Conservation (phyloP, 2,113 vertebrate genomes). For the Scomber colias region DNA sequence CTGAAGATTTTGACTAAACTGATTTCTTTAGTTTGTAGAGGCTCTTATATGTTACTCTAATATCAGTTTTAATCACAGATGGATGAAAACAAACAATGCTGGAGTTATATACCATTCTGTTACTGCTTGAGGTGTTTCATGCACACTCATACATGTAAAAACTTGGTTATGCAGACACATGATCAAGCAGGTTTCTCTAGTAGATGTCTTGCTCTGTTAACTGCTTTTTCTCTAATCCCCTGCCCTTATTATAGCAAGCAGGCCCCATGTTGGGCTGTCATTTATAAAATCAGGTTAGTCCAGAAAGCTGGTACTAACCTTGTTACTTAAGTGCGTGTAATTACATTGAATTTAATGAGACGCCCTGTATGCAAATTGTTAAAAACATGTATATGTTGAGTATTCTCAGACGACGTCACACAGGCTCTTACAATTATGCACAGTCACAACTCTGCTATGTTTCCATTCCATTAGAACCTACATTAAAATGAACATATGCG, state of each 20-base stretch:
- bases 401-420: slow-evolving; percentile 1
- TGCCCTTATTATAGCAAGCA: not conserved
- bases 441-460: slow-evolving; percentile 44
- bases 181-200: not conserved
- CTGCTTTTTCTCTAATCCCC: not conserved
- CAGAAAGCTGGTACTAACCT: slow-evolving; percentile 7
- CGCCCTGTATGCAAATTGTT: slow-evolving; percentile 6
- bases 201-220: not conserved
- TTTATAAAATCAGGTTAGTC: slow-evolving; percentile 12
- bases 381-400: not conserved
- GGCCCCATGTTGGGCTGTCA: not conserved
- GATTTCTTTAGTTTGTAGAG: too few relatives aligned
- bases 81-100: too few relatives aligned
- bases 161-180: not conserved
- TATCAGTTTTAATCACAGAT: too few relatives aligned
- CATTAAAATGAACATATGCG: slow-evolving; percentile 34
- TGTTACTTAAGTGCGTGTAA: not conserved
- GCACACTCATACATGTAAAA: not conserved
- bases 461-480: slow-evolving; percentile 38
- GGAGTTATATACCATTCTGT: too few relatives aligned
- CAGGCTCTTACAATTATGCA: slow-evolving; percentile 9
- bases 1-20: too few relatives aligned
- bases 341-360: not conserved
- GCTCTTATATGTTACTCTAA: too few relatives aligned
- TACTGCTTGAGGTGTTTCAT: too few relatives aligned